Conservation (phyloP, 2,113 vertebrate species). For the Anser cygnoides region DNA sequence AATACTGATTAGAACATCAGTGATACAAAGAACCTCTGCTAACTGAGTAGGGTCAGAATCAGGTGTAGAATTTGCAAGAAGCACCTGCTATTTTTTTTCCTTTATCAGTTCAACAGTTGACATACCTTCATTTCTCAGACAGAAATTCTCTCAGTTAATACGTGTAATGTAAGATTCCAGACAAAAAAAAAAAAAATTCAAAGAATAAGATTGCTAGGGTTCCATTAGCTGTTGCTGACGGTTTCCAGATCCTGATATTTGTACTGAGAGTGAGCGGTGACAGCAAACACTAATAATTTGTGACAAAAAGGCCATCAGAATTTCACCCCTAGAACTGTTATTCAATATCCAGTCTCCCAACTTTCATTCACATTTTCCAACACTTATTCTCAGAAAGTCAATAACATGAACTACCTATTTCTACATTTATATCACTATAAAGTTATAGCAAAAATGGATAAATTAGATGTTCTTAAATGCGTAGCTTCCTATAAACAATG, state of each 20-base stretch:
- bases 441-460: background rate
- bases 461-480: background rate
- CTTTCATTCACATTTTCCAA: background rate
- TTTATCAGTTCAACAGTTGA: background rate
- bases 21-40: background rate
- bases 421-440: background rate
- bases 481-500: background rate
- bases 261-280: background rate
- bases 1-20: background rate
- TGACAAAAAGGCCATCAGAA: background rate
- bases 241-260: background rate
- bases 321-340: background rate
- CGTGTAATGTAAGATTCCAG: background rate
- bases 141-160: background rate
- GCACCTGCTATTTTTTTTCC: background rate
- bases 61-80: background rate
- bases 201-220: background rate
- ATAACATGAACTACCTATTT: background rate
- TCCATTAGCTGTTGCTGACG: background rate
- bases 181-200: background rate
- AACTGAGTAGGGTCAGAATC: background rate
- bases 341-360: background rate
- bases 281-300: background rate
- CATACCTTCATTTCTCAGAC: background rate
- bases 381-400: background rate